Conservation (phyloP, 2,113 vertebrate species). For the Spea bombifrons region DNA sequence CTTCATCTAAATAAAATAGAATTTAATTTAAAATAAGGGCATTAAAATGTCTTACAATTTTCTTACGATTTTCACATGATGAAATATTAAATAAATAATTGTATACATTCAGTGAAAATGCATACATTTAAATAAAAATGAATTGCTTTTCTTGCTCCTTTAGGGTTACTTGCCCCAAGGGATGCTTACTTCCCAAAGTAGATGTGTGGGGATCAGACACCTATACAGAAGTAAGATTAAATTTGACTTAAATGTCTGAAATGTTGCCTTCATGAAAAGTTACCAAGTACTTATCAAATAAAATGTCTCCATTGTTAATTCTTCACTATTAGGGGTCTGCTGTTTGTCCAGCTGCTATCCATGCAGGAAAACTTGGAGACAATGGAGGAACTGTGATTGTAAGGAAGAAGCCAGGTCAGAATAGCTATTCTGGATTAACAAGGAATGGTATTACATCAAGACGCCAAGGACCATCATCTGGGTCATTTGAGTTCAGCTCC, state of each 20-base stretch:
- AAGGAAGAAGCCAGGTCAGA: neutral
- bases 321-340: neutral
- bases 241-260: neutral
- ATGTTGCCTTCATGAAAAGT: neutral
- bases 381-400: neutral
- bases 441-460: slow-evolving; percentile 11
- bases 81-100: too few relatives aligned
- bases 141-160: neutral
- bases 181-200: neutral
- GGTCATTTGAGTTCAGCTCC: neutral
- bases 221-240: neutral
- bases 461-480: neutral
- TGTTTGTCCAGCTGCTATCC: slow-evolving; percentile 2
- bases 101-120: too few relatives aligned
- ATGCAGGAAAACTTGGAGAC: neutral
- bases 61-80: too few relatives aligned
- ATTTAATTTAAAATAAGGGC: too few relatives aligned
- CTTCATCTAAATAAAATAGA: too few relatives aligned
- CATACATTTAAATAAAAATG: too few relatives aligned
- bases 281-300: too few relatives aligned
- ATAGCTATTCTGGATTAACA: neutral
- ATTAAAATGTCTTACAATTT: too few relatives aligned
- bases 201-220: neutral
- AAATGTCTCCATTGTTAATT: neutral
- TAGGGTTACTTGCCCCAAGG: neutral